A percentile compares a stretch with the other conserved stretches of the same genome.
These are phyloP conservation scores for Holothuria scabra DNA, from an alignment of 53 echinoderm and acorn worm genomes.

Conservation along the genomic window DNA sequence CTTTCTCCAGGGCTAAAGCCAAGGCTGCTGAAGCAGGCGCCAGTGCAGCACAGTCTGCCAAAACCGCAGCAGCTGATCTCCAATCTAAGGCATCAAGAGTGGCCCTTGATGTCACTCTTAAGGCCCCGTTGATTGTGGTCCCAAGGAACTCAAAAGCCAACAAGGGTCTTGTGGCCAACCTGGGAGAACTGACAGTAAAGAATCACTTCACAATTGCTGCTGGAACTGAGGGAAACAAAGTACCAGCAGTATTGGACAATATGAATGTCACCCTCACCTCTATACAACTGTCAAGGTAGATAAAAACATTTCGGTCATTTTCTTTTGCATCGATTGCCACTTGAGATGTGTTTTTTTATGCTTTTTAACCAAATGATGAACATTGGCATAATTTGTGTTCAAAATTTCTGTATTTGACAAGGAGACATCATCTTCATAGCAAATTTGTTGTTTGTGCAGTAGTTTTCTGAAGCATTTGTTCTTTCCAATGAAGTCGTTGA, in stretches of 20 bases:
- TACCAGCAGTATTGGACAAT: constrained; percentile 79
- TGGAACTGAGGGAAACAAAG: constrained; percentile 66
- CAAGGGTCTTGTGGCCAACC: constrained; percentile 84
- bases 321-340: too few species aligned
- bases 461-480: too few species aligned
- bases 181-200: constrained; percentile 84
- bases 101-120: constrained; percentile 85
- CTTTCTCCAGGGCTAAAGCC: constrained; percentile 90
- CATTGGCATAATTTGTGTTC: too few species aligned
- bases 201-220: constrained; percentile 85
- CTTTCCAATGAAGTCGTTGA: too few species aligned
- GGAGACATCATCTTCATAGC: too few species aligned
- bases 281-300: constrained; percentile 89
- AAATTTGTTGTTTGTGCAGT: too few species aligned
- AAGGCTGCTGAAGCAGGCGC: constrained; percentile 87
- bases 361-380: too few species aligned
- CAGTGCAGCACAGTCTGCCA: constrained; percentile 81
- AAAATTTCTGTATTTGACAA: too few species aligned
- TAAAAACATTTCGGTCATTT: too few species aligned
- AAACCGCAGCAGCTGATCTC: constrained; percentile 83
- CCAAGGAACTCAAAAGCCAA: constrained; percentile 77
- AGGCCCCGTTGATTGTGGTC: constrained; percentile 92
- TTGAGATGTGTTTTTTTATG: too few species aligned
- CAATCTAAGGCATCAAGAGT: constrained; percentile 71
- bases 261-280: constrained; percentile 80